These are phyloP conservation scores for Heteronetta atricapilla DNA, from an alignment of 2,113 vertebrate genomes.

Conservation along the genomic window DNA sequence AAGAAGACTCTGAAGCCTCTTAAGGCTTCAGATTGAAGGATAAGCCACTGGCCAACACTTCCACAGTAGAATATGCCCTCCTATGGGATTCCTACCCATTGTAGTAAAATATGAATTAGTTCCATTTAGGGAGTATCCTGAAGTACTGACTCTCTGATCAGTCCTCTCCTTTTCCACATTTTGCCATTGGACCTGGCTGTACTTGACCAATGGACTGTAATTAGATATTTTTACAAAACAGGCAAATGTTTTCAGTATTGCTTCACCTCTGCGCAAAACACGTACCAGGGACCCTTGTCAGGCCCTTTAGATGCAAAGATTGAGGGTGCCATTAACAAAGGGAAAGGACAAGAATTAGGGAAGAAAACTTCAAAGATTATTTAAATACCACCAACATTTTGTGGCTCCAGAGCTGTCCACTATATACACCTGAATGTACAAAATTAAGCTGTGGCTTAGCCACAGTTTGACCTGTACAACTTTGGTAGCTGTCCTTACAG, in stretches of 20 bases:
- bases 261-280: neutral
- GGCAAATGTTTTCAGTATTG: neutral
- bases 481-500: conserved; percentile 55
- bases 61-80: neutral
- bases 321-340: neutral
- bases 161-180: neutral
- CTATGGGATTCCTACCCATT: neutral
- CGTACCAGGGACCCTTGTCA: neutral
- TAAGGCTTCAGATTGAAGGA: neutral
- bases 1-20: neutral
- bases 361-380: neutral
- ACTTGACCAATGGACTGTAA: neutral
- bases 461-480: conserved; percentile 54
- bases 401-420: neutral
- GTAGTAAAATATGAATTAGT: neutral
- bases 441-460: conserved; percentile 5
- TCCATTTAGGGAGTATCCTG: neutral
- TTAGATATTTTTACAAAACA: neutral
- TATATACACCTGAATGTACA: neutral
- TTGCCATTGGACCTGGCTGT: neutral
- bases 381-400: neutral
- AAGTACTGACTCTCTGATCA: neutral
- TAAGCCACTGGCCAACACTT: neutral
- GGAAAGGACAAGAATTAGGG: neutral
- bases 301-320: neutral